phyloP scores from a whole-genome alignment of 1,140 invertebrate genomes.

The Megalonaias nervosa region DNA sequence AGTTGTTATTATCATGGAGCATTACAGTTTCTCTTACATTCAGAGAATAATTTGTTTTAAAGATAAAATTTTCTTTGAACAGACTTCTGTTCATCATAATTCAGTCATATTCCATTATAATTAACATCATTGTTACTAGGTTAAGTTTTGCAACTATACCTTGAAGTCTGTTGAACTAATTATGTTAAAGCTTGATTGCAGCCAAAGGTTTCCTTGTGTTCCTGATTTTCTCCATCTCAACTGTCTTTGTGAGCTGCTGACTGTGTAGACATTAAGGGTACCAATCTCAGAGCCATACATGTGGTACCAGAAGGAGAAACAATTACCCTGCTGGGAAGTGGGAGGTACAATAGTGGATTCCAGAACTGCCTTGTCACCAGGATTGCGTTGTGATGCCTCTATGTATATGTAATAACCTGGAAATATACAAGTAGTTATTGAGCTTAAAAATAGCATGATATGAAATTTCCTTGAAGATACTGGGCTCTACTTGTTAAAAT shows the following conservation, averaged over 20 bases:
- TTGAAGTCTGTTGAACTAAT: conserved; percentile 54
- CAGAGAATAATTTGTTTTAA: no score
- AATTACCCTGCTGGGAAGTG: conserved; percentile 37
- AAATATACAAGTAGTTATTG: not conserved
- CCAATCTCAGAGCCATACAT: conserved; percentile 79
- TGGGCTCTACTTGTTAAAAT: no score
- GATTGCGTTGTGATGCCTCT: conserved; percentile 40
- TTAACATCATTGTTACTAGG: no score
- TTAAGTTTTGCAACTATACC: conserved; percentile 27
- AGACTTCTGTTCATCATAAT: no score
- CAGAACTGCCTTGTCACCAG: conserved; percentile 51
- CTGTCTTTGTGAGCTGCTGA: conserved; percentile 24
- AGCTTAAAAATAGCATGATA: no score
- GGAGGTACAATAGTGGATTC: conserved; percentile 42
- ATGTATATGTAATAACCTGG: conserved; percentile 57
- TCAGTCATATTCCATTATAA: no score
- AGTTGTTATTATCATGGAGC: no score
- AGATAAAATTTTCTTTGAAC: no score
- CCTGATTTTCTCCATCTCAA: conserved; percentile 56
- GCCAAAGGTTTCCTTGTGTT: conserved; percentile 65
- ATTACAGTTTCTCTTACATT: no score
- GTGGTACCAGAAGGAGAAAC: conserved; percentile 79
- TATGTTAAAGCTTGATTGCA: conserved; percentile 52
- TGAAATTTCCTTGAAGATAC: no score
- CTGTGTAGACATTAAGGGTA: conserved; percentile 54